Evolutionary conservation across 2,113 vertebrate genomes (phyloP), one percentile per base, ranked within the genome.

Genomic region (Neofelis nebulosa): DNA sequence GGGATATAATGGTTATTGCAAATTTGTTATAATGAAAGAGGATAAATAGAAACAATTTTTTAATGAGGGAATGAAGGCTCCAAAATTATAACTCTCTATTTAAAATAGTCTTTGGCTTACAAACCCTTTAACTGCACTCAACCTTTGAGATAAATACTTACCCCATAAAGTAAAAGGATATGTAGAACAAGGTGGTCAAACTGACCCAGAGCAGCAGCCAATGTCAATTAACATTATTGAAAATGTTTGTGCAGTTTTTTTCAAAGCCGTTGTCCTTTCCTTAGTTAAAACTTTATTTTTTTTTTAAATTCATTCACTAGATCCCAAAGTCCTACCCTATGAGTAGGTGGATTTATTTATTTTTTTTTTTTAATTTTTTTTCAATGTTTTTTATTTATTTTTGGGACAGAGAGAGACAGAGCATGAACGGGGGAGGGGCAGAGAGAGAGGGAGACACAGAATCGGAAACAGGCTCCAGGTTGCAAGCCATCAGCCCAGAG

Each of bases 211-310:
- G 25, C 19, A 57, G 41, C 27, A 29, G 1, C 10, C 38, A 1
- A 3, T 68, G 38, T 82, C 45, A 81, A 4, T 38, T 55, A 88
- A 21, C 38, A 61, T 41, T 78, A 63, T 86, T 81, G 10, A 63
- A 90, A 85, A 89, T 21, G 2, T 18, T 69, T 81, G 1, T 69
- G 18, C 21, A 13, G 27, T 0, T 33, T 93, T 27, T 93, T 81
- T 89, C 82, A 86, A 92, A 91, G 52, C 25, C 41, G 31, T 33
- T 93, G 29, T 36, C 66, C 78, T 89, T 86, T 93, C 41, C 33
- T 89, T 76, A 95, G 76, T 95, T 95, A 78, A 97, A 88, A 25
- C 23, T 81, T 76, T 81, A 61, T 8, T 97, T 97, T 91, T 93
- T 45, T 38, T 38, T 38, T 3, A 38, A 68, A 68, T 86, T 65